Percentiles rank a stretch among this genome's conserved stretches.
These are phyloP conservation scores for Mastomys natalensis DNA, from an alignment of 2,113 vertebrate species.

Conservation along the genomic window DNA sequence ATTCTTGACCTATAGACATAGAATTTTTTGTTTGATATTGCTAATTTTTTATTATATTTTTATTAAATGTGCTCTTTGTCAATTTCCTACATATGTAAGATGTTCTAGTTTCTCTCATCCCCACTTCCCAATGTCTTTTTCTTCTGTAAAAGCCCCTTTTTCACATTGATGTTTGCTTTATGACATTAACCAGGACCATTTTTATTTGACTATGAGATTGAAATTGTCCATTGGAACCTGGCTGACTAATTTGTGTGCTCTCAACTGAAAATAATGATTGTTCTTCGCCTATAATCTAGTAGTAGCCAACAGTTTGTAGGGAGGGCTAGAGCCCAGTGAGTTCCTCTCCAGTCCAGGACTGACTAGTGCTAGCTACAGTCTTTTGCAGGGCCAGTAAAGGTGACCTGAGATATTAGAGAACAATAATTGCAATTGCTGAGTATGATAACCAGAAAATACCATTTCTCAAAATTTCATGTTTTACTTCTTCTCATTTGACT, in stretches of 20 bases:
- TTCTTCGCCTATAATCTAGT: not conserved
- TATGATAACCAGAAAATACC: not conserved
- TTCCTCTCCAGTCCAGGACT: not conserved
- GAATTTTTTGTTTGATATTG: not conserved
- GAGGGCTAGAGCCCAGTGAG: not conserved
- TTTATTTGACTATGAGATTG: not conserved
- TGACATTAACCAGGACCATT: not conserved
- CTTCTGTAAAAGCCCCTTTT: not conserved
- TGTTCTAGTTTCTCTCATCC: not conserved
- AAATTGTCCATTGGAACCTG: not conserved
- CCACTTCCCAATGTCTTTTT: not conserved
- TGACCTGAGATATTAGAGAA: not conserved
- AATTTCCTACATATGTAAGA: not conserved
- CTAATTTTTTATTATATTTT: not conserved
- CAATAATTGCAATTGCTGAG: not conserved
- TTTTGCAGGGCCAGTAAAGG: not conserved
- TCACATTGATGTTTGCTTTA: not conserved
- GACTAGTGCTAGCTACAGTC: not conserved
- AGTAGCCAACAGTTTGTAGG: not conserved
- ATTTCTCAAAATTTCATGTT: not conserved
- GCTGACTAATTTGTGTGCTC: not conserved
- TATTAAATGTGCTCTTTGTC: not conserved
- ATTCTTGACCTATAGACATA: not conserved
- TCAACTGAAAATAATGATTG: not conserved
- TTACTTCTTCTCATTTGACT: not conserved